Evolutionary conservation across 2,797 vertebrate genomes (phyloP), one percentile per base, ranked within the genome.

Genomic region (Tolypeutes matacus): DNA sequence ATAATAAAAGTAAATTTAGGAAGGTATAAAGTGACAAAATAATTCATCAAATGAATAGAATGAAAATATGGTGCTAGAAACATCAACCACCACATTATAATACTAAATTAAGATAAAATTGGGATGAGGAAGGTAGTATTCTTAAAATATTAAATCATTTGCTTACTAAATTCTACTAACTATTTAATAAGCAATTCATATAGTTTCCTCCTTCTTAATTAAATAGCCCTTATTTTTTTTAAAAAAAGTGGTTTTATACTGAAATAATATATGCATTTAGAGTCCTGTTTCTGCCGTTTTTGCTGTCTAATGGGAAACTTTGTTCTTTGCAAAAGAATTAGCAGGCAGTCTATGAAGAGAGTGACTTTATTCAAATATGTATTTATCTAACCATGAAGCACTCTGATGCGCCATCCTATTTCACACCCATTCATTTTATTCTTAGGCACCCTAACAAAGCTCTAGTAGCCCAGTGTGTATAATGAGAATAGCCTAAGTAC

Each of bases 1-100:
- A 12, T 23, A 23, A 58, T 39, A 2, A 51, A 49, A n/a, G 7
- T 4, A 51, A 75, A 82, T 42, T 11, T 3, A 83, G 31, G 34
- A 46, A 89, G 34, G 88, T 0, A 56, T 27, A 93, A 87, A 36
- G 31, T 15, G 70, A 92, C 81, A 80, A 97, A 97, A 96, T 96
- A 95, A 86, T 97, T 95, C 39, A 39, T 1, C 10, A 90, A 84
- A 72, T 6, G 21, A 89, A 91, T 72, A 29, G n/a, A 84, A 18
- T 14, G 76, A 95, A 97, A 92, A n/a, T 29, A 25, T 1, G 39
- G 34, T 90, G n/a, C 31, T 65, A 62, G 34, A 85, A 87, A 95
- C 4, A 51, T 49, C n/a, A n/a, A n/a, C n/a, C n/a, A n/a, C n/a
- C n/a, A n/a, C n/a, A n/a, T n/a, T n/a, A n/a, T n/a, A n/a, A n/a